These are phyloP conservation scores for Rhynchophorus ferrugineus DNA, from an alignment of 1,140 invertebrate genomes.

Conservation along the genomic window DNA sequence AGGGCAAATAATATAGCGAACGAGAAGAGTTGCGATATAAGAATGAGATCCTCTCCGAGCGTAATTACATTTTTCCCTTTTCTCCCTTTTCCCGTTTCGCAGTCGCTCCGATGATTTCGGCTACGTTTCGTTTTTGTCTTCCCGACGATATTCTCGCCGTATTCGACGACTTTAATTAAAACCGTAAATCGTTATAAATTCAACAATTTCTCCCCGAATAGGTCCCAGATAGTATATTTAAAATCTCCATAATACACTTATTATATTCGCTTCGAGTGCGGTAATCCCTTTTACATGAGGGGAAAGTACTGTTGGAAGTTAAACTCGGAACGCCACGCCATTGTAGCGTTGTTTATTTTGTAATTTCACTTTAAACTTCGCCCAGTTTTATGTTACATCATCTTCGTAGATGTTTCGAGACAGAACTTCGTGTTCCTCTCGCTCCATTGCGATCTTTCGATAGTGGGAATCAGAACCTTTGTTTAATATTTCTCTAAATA, in stretches of 20 bases:
- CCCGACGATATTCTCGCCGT: background rate
- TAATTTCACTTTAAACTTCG: background rate
- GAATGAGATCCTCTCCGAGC: no score
- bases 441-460: no score
- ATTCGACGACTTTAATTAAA: background rate
- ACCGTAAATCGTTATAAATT: background rate
- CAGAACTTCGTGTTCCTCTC: no score
- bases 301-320: background rate
- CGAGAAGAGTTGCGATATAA: no score
- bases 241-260: background rate
- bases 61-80: no score
- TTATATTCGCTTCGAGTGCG: background rate
- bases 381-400: background rate
- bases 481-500: no score
- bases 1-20: no score
- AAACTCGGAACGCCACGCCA: background rate
- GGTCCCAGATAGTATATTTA: no score
- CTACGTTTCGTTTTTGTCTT: background rate
- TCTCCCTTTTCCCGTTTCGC: no score
- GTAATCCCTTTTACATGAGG: background rate
- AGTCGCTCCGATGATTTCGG: slow-evolving; percentile 3
- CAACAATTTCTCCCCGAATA: background rate
- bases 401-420: no score
- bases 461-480: no score
- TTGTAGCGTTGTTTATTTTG: background rate